These are phyloP conservation scores for Muscicapa adusta DNA, from an alignment of 2,113 vertebrate genomes.

Conservation along the genomic window DNA sequence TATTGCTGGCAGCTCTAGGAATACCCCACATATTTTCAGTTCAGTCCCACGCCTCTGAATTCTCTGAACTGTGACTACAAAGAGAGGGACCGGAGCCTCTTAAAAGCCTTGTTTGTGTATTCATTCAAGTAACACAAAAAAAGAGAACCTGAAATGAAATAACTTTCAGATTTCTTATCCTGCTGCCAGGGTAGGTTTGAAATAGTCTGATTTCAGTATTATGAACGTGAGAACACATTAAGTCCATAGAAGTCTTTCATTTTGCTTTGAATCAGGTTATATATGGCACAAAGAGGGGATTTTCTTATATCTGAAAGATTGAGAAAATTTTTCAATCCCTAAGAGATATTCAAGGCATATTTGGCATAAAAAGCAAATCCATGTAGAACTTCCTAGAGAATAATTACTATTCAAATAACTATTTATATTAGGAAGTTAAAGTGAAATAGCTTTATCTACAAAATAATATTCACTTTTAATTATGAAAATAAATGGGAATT, in stretches of 20 bases:
- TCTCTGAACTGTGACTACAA: slow-evolving; percentile 61
- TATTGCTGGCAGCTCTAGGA: slow-evolving; percentile 60
- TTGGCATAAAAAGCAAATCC: slow-evolving; percentile 18
- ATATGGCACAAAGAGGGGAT: not conserved
- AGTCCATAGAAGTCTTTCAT: not conserved
- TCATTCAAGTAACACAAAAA: not conserved
- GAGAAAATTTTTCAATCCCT: not conserved
- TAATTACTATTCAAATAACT: not conserved
- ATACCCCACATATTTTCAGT: slow-evolving; percentile 63
- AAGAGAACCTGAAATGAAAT: not conserved
- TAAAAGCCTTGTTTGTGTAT: slow-evolving; percentile 21
- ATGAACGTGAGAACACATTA: not conserved
- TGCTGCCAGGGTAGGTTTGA: not conserved
- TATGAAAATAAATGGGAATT: slow-evolving; percentile 31
- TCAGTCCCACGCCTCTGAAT: slow-evolving; percentile 44
- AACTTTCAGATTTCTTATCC: not conserved
- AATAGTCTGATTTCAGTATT: not conserved
- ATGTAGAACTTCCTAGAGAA: not conserved
- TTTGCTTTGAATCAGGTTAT: not conserved
- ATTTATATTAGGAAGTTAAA: not conserved
- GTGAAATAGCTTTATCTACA: not conserved
- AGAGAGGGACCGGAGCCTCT: not conserved
- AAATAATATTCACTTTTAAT: not conserved
- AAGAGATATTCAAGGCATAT: not conserved
- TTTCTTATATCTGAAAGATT: not conserved